phyloP scores from a whole-genome alignment of 92 coral and sea anemone genomes.

The Palythoa grandiflora region DNA sequence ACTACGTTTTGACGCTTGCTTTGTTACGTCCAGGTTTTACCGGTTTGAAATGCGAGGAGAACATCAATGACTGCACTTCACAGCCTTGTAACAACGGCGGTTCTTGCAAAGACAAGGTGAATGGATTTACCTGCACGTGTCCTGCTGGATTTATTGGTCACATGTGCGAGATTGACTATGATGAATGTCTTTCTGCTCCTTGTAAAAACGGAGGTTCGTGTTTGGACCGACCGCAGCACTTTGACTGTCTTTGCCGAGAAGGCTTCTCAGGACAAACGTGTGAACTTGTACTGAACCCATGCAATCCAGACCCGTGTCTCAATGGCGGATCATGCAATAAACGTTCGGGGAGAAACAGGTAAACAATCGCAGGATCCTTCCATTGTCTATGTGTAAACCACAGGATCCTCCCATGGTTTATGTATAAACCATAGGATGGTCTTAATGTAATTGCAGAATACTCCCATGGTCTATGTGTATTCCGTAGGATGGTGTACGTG shows the following conservation, averaged over 20 bases:
- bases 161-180: slow-evolving; percentile 9
- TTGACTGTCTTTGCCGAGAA: background rate
- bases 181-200: slow-evolving; percentile 36
- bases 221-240: background rate
- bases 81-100: slow-evolving; percentile 22
- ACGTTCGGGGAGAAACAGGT: background rate
- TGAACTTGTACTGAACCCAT: background rate
- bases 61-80: slow-evolving; percentile 12
- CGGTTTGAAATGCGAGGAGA: slow-evolving; percentile 18
- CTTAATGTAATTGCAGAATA: too few species aligned
- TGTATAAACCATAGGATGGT: too few species aligned
- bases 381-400: too few species aligned
- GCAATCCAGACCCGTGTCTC: slow-evolving; percentile 21
- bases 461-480: too few species aligned
- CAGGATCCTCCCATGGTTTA: too few species aligned
- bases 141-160: slow-evolving; percentile 13
- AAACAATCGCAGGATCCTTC: background rate
- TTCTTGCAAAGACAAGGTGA: slow-evolving; percentile 4
- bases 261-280: slow-evolving; percentile 28
- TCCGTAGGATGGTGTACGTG: too few species aligned
- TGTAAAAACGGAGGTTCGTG: slow-evolving; percentile 37
- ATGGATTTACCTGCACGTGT: slow-evolving; percentile 22
- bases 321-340: slow-evolving; percentile 28
- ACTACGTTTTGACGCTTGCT: too few species aligned
- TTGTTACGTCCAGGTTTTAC: slow-evolving; percentile 4